Evolutionary conservation across 2,113 vertebrate species (phyloP), one percentile per base, ranked within the genome.

Genomic region (Columba janthina): DNA sequence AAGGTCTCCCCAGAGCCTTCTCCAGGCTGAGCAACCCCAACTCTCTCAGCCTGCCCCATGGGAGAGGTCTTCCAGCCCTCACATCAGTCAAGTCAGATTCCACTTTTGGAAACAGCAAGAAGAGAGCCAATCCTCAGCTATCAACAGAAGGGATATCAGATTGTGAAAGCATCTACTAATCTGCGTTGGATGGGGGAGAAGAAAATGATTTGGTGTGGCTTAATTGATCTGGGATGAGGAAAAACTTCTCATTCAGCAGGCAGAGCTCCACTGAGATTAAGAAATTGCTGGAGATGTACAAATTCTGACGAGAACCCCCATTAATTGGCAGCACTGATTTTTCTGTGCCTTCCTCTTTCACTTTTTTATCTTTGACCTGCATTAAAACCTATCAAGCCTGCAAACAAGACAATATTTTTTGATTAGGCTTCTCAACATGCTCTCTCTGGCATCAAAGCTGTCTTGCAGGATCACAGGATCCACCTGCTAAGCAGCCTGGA

Each of bases 191-290:
- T 24, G 24, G 28, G 7, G 46, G 4, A 36, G 9, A 32, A 53
- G 15, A 28, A 53, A 46, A 8, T 53, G n/a, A 50, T 86, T 96
- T 93, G 25, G 24, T 79, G 50, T 78, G 60, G 75, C 54, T 93
- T 93, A 96, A 97, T 96, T 94, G 85, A 90, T 94, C 51, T 90
- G 88, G 85, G 80, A 73, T 61, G 56, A 75, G 54, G 51, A 87
- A 73, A 85, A 77, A 67, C 15, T 74, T 60, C 60, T 80, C 75
- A 90, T 92, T 91, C 88, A 94, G 56, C 60, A 93, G 61, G 36
- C 67, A 82, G 34, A 94, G 65, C 84, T 95, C 94, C 78, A 69
- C 77, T 9, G 73, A 96, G 84, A 82, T 48, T 53, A 48, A 94
- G 89, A 92, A 93, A 95, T 91, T 93, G 90, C 88, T 76, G 89